A percentile compares a stretch with the other conserved stretches of the same genome.
These are phyloP conservation scores for Heliconius erato DNA, from an alignment of 2,888 invertebrate genomes.

Conservation along the genomic window DNA sequence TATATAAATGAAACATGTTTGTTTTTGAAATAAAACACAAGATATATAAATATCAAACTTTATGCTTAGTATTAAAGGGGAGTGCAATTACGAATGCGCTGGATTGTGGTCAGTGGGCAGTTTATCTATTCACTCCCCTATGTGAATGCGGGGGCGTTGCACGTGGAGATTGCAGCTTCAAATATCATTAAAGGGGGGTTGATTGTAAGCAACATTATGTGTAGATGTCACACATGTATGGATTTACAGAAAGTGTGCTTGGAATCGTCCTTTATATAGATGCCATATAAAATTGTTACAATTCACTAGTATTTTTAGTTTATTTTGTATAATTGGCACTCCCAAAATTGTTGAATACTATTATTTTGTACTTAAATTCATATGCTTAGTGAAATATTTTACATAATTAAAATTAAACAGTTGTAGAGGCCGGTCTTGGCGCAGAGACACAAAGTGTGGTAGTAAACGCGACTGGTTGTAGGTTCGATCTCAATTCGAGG, in stretches of 20 bases:
- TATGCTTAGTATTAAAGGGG: neutral
- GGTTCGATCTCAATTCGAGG: too few species aligned
- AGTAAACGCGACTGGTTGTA: too few species aligned
- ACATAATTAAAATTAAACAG: too few species aligned
- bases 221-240: neutral
- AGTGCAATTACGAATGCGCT: neutral
- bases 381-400: too few species aligned
- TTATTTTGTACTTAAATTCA: too few species aligned
- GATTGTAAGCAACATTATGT: neutral
- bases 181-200: neutral
- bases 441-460: too few species aligned
- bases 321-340: neutral
- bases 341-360: too few species aligned
- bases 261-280: neutral
- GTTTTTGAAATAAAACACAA: neutral
- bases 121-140: neutral
- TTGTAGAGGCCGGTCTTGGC: too few species aligned
- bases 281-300: too few species aligned
- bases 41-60: neutral
- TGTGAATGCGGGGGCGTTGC: neutral
- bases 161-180: neutral
- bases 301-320: neutral
- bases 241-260: neutral
- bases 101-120: constrained; percentile 5
- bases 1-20: neutral